Evolutionary conservation across 2,888 invertebrate genomes (phyloP).

Genomic region (Griposia aprilina): DNA sequence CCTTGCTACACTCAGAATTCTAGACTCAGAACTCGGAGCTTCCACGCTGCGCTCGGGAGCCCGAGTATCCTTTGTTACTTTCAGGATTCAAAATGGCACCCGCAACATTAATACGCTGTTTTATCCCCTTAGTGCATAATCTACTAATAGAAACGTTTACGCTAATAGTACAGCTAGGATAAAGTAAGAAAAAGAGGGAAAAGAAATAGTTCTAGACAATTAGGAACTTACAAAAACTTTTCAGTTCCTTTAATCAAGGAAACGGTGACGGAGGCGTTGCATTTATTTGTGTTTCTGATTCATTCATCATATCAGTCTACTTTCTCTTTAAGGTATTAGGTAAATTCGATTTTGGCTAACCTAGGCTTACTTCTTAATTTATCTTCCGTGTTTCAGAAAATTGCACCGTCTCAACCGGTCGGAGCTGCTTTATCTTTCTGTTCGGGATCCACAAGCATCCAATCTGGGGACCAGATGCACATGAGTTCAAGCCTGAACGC

Average conservation of each 20-base stretch:
- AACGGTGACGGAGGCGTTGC: background rate
- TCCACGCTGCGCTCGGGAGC: too few species aligned
- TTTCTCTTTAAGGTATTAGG: background rate
- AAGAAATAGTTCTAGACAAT: background rate
- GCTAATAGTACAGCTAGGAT: too few species aligned
- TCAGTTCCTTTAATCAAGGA: background rate
- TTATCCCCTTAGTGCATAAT: too few species aligned
- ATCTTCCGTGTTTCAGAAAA: constrained; percentile 71
- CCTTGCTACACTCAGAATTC: too few species aligned
- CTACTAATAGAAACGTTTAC: too few species aligned
- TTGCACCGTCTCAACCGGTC: constrained; percentile 76
- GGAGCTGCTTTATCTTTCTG: constrained; percentile 75
- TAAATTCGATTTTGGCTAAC: background rate
- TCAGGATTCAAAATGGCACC: too few species aligned
- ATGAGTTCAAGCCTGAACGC: constrained; percentile 79
- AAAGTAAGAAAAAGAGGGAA: too few species aligned
- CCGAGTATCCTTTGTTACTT: too few species aligned
- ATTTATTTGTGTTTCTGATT: background rate
- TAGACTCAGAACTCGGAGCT: too few species aligned
- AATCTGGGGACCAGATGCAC: constrained; percentile 77
- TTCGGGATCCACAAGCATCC: constrained; percentile 79
- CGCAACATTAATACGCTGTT: too few species aligned
- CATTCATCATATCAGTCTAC: too few species aligned
- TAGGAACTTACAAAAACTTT: too few species aligned
- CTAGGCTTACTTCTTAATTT: background rate